These are phyloP conservation scores for Ophion obscuratus DNA, from an alignment of 2,888 invertebrate species.

Conservation along the genomic window DNA sequence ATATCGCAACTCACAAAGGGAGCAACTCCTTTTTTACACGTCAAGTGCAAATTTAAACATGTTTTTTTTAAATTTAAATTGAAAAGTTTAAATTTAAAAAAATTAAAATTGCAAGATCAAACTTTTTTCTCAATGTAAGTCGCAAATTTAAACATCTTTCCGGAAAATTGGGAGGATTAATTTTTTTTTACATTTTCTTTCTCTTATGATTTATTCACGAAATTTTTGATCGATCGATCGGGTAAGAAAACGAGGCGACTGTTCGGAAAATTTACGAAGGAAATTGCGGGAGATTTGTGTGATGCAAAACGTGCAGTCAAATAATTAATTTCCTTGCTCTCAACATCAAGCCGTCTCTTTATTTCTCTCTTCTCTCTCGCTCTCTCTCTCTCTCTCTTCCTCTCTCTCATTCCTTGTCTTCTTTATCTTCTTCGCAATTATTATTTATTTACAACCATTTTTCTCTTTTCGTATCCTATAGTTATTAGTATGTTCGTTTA, in stretches of 20 bases:
- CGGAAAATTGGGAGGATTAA: too few relatives aligned
- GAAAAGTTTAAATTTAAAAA: too few relatives aligned
- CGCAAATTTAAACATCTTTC: too few relatives aligned
- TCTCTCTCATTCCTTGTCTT: conserved; percentile 78
- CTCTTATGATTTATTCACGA: not conserved
- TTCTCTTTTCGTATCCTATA: conserved; percentile 71
- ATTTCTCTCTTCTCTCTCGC: conserved; percentile 45
- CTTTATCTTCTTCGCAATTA: conserved; percentile 73
- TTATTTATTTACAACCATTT: conserved; percentile 82
- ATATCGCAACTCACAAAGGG: not conserved
- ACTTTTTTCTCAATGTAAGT: too few relatives aligned
- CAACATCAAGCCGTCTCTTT: conserved; percentile 80
- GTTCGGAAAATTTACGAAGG: conserved; percentile 41
- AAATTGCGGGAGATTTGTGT: conserved; percentile 69
- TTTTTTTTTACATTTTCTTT: conserved; percentile 9
- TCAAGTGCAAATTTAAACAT: too few relatives aligned
- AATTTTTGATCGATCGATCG: not conserved
- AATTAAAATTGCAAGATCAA: too few relatives aligned
- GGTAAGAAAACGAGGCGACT: conserved; percentile 9
- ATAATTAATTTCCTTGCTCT: conserved; percentile 75
- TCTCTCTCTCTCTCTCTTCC: not conserved
- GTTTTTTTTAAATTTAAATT: too few relatives aligned
- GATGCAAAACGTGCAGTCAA: conserved; percentile 71
- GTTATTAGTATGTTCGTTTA: conserved; percentile 75
- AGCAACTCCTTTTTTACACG: not conserved